Percentiles rank a stretch among this genome's conserved stretches.
phyloP scores from a whole-genome alignment of 2,888 invertebrate genomes.

The Seira musarum region DNA sequence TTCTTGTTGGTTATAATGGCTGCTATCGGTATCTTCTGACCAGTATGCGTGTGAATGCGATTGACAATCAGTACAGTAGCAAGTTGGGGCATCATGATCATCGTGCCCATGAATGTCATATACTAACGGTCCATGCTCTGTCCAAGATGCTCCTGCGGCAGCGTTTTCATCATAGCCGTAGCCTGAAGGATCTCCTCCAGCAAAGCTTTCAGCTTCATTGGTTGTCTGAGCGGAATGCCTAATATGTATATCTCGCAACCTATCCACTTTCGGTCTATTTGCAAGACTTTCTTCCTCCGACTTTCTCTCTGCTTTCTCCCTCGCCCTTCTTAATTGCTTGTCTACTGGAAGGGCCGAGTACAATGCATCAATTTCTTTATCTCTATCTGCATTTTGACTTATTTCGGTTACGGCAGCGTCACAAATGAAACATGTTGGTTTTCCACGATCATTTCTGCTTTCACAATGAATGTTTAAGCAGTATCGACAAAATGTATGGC shows the following conservation, averaged over 20 bases:
- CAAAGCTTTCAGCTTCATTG: slow-evolving; percentile 26
- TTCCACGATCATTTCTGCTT: background rate
- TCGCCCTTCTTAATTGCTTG: slow-evolving; percentile 26
- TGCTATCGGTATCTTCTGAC: background rate
- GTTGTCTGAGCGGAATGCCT: too few species aligned
- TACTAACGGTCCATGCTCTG: too few species aligned
- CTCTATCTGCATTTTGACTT: slow-evolving; percentile 22
- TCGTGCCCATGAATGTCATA: too few species aligned
- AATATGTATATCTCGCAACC: too few species aligned
- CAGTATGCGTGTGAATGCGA: background rate
- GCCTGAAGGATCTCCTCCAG: slow-evolving; percentile 27
- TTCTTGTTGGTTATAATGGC: too few species aligned
- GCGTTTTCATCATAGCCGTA: background rate
- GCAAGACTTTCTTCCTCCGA: slow-evolving; percentile 25
- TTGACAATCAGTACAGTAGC: too few species aligned
- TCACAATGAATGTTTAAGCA: slow-evolving; percentile 41
- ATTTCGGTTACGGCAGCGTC: slow-evolving; percentile 48
- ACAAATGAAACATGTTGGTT: slow-evolving; percentile 46
- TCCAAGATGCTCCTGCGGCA: background rate
- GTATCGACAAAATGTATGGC: slow-evolving; percentile 51
- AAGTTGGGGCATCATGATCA: too few species aligned
- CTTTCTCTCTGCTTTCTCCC: slow-evolving; percentile 28
- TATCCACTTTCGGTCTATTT: background rate
- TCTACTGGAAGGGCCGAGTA: slow-evolving; percentile 23
- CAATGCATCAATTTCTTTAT: slow-evolving; percentile 50